Evolutionary conservation across 2,888 invertebrate species (phyloP).

Genomic region (Chloroclysta siterata): DNA sequence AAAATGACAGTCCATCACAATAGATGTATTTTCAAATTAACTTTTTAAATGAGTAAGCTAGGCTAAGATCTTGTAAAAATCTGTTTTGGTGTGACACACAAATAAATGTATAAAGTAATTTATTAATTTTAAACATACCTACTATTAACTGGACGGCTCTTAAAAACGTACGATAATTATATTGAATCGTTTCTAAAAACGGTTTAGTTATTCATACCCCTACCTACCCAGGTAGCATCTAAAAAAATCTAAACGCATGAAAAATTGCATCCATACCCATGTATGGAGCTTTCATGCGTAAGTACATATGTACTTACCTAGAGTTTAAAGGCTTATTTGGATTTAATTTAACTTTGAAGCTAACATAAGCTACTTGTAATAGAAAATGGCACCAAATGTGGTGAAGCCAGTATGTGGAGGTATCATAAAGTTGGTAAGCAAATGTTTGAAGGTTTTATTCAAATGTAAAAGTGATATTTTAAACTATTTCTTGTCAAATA

Average conservation of each 20-base stretch:
- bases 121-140: not conserved
- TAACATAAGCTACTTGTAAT: not conserved
- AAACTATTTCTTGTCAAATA: conserved; percentile 74
- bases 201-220: not conserved
- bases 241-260: no score
- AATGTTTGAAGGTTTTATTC: conserved; percentile 53
- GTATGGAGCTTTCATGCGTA: no score
- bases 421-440: conserved; percentile 30
- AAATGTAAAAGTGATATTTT: conserved; percentile 69
- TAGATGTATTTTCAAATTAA: conserved; percentile 57
- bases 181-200: not conserved
- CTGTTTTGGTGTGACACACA: conserved; percentile 12
- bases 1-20: conserved; percentile 64
- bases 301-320: no score
- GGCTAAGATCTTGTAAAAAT: conserved; percentile 13
- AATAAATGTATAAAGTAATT: conserved; percentile 4
- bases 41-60: conserved; percentile 36
- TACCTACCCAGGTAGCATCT: no score
- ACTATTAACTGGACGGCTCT: not conserved
- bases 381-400: conserved; percentile 8
- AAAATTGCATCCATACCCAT: not conserved
- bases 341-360: not conserved
- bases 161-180: not conserved
- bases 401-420: not conserved
- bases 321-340: not conserved